Base-by-base conservation (phyloP, 2,113 vertebrate genomes). In the Calidris pugnax region DNA sequence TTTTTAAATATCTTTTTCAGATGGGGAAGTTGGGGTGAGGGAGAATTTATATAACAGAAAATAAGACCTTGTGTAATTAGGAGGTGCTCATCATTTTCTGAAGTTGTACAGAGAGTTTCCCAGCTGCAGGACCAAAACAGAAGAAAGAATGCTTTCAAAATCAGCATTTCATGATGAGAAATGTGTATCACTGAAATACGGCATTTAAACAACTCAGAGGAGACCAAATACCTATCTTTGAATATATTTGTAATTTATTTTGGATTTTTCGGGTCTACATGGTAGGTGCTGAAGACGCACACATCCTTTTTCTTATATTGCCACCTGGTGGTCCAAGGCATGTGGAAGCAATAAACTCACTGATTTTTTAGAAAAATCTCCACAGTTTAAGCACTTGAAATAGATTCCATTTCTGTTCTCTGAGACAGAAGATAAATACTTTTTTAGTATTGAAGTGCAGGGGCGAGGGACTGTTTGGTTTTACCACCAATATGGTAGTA, bases 301-400 rank as follows among this genome's bases (percentile, higher is more conserved):
- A 21, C 15, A 96, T 95, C 79, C 51, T 96, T 95, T 97, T 94
- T 90, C 85, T 86, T 95, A 81, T 16, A 94, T 83, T 95, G 96
- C 96, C 96, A 96, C 92, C 96, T 97, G 92, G 85, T 95, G 96
- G 96, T 64, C 39, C 17, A 32, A n/a, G n/a, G 17, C 28, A 60
- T 26, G 48, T 9, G 24, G 24, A 69, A 84, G 10, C 16, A 73
- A 66, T 7, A 56, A 74, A 51, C 11, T 41, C 47, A 24, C 21
- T 0, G 4, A 18, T 43, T 90, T 90, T 71, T 83, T 79, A 77
- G 32, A 35, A 69, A 62, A 67, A 71, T 21, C 1, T 80, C 17
- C 17, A 56, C 33, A 30, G 8, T 28, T 64, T 4, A 53, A 45
- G 39, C 33, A 66, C n/a, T 89, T 69, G 15, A 66, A 82, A 69